phyloP scores from a whole-genome alignment of 2,888 invertebrate species.

The Harmothoe impar region DNA sequence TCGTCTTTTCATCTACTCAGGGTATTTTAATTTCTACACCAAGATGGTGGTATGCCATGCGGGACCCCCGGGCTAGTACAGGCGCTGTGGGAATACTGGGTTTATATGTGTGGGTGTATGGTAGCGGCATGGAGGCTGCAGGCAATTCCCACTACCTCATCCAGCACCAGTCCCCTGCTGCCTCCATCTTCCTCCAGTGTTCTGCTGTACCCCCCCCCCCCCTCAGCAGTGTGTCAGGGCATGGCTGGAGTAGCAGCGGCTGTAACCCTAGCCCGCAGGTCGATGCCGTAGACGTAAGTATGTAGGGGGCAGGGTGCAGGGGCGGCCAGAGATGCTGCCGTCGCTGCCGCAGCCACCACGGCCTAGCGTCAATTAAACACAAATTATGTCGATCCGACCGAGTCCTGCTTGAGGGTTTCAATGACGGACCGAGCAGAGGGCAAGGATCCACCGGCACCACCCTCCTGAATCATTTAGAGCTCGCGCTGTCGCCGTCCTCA shows the following conservation, averaged over 20 bases:
- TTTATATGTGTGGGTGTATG: background rate
- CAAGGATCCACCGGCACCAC: conserved; percentile 20
- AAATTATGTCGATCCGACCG: conserved; percentile 3
- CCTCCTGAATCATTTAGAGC: conserved; percentile 1
- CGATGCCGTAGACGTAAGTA: background rate
- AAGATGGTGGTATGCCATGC: background rate
- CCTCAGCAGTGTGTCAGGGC: too few relatives aligned
- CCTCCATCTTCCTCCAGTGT: too few relatives aligned
- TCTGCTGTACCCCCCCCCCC: too few relatives aligned
- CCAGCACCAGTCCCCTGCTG: too few relatives aligned
- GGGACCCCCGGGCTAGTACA: background rate
- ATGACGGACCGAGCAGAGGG: conserved; percentile 29
- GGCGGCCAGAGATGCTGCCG: background rate
- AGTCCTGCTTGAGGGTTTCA: conserved; percentile 15
- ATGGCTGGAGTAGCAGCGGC: background rate
- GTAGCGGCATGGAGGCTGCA: background rate
- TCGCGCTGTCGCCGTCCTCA: background rate
- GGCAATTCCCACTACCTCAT: background rate
- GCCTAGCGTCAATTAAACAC: conserved; percentile 23
- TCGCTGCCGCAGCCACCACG: background rate
- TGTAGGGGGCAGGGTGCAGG: background rate
- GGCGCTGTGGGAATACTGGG: conserved; percentile 11
- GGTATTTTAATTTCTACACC: background rate
- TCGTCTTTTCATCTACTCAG: background rate
- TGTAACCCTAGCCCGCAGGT: background rate